phyloP scores from a whole-genome alignment of 2,113 vertebrate species.

The Caloenas nicobarica region DNA sequence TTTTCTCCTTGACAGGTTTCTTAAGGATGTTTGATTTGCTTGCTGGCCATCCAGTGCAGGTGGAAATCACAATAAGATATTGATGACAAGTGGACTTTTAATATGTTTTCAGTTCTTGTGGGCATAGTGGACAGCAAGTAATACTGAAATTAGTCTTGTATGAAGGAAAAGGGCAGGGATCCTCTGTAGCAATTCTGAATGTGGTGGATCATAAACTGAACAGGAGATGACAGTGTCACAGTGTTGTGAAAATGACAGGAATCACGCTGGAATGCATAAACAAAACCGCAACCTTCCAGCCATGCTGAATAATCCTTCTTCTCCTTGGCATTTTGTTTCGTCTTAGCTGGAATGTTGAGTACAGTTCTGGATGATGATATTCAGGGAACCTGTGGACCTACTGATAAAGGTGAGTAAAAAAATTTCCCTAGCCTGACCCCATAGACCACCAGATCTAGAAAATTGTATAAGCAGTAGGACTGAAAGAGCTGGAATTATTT shows the following conservation, averaged over 20 bases:
- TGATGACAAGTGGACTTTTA: background rate
- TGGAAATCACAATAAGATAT: background rate
- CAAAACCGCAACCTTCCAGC: background rate
- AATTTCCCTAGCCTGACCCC: background rate
- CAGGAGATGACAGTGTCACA: background rate
- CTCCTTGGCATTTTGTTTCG: background rate
- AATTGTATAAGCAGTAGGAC: background rate
- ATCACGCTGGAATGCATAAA: background rate
- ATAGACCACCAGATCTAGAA: background rate
- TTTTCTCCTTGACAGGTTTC: background rate
- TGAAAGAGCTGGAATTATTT: background rate
- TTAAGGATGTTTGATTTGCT: background rate
- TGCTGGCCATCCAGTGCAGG: background rate
- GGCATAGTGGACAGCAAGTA: background rate
- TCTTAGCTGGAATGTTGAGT: background rate
- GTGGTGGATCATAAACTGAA: background rate
- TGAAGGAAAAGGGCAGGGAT: background rate
- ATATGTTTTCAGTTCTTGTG: background rate
- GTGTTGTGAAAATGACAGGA: background rate
- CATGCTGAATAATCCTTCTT: background rate
- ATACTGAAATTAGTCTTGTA: background rate
- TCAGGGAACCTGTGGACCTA: background rate
- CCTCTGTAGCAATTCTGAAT: background rate
- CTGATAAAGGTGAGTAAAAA: background rate
- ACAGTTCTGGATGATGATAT: background rate